Conservation (phyloP, 2,888 invertebrate genomes). For the Microctonus brassicae region DNA sequence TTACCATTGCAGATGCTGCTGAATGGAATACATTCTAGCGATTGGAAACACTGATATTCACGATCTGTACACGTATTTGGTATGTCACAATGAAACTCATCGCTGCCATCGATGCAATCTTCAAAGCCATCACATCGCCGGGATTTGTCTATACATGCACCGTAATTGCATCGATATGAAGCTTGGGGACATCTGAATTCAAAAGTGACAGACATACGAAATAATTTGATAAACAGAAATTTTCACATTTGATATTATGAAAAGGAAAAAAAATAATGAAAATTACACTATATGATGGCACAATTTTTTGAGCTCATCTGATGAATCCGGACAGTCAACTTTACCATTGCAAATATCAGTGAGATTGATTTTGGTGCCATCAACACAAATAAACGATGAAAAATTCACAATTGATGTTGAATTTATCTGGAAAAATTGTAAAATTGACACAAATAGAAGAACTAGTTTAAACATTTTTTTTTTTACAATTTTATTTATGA, state of each 20-base stretch:
- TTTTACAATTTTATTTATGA: background rate
- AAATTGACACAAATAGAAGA: background rate
- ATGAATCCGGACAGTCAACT: slow-evolving; percentile 74
- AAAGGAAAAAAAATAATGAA: slow-evolving; percentile 31
- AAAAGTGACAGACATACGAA: background rate
- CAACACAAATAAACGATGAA: slow-evolving; percentile 51
- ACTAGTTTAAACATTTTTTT: slow-evolving; percentile 2
- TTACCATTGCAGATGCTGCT: slow-evolving; percentile 53
- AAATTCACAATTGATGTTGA: background rate
- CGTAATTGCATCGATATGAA: slow-evolving; percentile 55
- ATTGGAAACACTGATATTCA: slow-evolving; percentile 50
- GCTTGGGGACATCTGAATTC: slow-evolving; percentile 52
- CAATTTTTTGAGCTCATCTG: slow-evolving; percentile 73
- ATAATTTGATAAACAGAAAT: too few species aligned
- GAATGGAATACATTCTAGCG: slow-evolving; percentile 50
- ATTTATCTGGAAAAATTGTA: background rate
- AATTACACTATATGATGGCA: slow-evolving; percentile 56
- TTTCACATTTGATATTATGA: background rate
- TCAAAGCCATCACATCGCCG: slow-evolving; percentile 52
- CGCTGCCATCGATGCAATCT: slow-evolving; percentile 57
- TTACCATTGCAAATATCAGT: slow-evolving; percentile 73
- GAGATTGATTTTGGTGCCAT: slow-evolving; percentile 65
- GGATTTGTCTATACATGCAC: slow-evolving; percentile 53
- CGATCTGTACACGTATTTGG: slow-evolving; percentile 46
- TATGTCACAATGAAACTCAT: slow-evolving; percentile 53